Conservation (phyloP, 1,140 invertebrate genomes). For the Wasmannia auropunctata region DNA sequence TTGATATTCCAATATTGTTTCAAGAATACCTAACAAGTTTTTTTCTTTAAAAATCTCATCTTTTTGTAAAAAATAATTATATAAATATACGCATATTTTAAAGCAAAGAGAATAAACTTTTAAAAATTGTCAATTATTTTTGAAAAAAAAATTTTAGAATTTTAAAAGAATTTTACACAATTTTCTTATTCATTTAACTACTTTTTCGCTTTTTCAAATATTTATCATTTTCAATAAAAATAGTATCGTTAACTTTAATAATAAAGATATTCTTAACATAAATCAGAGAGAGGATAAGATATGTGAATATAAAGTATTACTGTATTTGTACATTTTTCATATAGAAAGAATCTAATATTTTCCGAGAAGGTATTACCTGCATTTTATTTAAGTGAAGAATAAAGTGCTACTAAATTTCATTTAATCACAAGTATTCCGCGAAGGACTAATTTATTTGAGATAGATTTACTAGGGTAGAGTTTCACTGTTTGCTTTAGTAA, state of each 20-base stretch:
- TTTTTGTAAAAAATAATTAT: background rate
- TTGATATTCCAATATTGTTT: background rate
- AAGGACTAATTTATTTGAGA: slow-evolving; percentile 26
- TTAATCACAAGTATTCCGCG: slow-evolving; percentile 14
- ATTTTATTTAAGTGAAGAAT: background rate
- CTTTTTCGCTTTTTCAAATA: background rate
- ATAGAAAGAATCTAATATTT: background rate
- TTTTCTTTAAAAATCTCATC: background rate
- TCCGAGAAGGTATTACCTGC: background rate
- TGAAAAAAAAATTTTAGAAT: background rate
- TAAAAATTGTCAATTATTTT: background rate
- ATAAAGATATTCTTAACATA: background rate
- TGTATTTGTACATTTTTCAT: slow-evolving; percentile 8
- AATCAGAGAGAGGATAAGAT: no score
- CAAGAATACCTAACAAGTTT: background rate
- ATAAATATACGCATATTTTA: background rate
- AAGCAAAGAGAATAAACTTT: background rate
- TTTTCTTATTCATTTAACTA: background rate
- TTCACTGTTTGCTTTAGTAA: slow-evolving; percentile 48
- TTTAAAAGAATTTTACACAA: background rate
- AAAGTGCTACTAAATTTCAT: slow-evolving; percentile 37
- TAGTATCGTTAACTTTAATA: background rate
- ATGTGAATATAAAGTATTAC: background rate
- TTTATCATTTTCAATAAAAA: background rate
- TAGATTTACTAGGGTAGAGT: slow-evolving; percentile 24